These are phyloP conservation scores for Malaclemys terrapin DNA, from an alignment of 2,113 vertebrate genomes.

Conservation along the genomic window DNA sequence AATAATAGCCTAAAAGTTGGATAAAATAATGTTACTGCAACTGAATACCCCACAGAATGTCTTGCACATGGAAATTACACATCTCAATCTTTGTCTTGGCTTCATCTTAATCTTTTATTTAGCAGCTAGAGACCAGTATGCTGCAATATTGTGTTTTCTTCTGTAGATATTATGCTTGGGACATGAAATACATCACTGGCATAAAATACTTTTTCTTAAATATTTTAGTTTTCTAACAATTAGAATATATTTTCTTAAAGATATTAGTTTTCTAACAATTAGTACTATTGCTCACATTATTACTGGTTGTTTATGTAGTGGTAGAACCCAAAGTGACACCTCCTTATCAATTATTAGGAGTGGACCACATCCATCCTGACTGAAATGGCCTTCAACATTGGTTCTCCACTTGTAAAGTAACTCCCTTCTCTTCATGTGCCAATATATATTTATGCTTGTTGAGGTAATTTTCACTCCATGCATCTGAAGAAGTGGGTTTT, in stretches of 20 bases:
- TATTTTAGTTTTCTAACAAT: neutral
- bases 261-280: neutral
- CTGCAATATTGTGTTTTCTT: neutral
- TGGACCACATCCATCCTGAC: too few relatives aligned
- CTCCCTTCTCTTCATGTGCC: too few relatives aligned
- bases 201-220: neutral
- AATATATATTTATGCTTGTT: too few relatives aligned
- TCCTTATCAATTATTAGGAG: too few relatives aligned
- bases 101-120: neutral
- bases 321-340: too few relatives aligned
- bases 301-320: neutral
- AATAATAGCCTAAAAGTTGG: neutral
- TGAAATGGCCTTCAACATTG: too few relatives aligned
- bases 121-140: constrained; percentile 1
- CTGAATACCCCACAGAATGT: neutral
- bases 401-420: too few relatives aligned
- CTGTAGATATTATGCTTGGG: neutral
- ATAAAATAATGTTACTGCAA: neutral
- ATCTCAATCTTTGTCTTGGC: neutral
- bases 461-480: too few relatives aligned
- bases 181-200: neutral
- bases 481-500: too few relatives aligned
- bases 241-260: too few relatives aligned
- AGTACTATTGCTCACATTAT: neutral
- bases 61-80: neutral